Evolutionary conservation across 2,888 invertebrate species (phyloP).

Genomic region (Sympetrum striolatum): DNA sequence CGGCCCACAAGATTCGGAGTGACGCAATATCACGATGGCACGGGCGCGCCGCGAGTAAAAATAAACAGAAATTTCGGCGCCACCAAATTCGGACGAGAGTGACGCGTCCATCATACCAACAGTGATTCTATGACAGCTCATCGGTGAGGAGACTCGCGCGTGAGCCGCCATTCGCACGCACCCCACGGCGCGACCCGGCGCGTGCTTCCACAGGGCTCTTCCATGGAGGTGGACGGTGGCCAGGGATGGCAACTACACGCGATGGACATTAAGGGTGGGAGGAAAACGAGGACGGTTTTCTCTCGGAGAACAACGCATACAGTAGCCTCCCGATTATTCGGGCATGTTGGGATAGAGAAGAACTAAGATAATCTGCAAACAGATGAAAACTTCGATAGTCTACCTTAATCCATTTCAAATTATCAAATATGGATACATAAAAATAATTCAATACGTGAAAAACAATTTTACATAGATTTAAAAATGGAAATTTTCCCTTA

Average conservation of each 20-base stretch:
- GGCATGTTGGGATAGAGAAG: too few species aligned
- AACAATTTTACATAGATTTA: too few species aligned
- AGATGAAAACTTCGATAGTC: too few species aligned
- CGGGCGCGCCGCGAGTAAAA: neutral
- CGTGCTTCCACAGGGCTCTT: neutral
- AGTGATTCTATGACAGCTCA: neutral
- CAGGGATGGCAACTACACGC: neutral
- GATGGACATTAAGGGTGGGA: neutral
- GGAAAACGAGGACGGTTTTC: too few species aligned
- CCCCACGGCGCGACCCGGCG: neutral
- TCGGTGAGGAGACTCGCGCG: neutral
- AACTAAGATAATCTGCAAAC: too few species aligned
- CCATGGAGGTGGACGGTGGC: neutral
- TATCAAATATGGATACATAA: too few species aligned
- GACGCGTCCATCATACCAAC: neutral
- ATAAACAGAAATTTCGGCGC: neutral
- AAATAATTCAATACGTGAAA: too few species aligned
- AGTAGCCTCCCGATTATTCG: too few species aligned
- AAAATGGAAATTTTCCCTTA: too few species aligned
- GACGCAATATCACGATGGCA: neutral
- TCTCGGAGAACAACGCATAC: too few species aligned
- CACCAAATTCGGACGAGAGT: neutral
- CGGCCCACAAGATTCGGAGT: neutral
- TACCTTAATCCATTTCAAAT: too few species aligned
- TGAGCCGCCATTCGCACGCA: neutral